Conservation (phyloP, 2,888 invertebrate species). For the Drosophila mimica region DNA sequence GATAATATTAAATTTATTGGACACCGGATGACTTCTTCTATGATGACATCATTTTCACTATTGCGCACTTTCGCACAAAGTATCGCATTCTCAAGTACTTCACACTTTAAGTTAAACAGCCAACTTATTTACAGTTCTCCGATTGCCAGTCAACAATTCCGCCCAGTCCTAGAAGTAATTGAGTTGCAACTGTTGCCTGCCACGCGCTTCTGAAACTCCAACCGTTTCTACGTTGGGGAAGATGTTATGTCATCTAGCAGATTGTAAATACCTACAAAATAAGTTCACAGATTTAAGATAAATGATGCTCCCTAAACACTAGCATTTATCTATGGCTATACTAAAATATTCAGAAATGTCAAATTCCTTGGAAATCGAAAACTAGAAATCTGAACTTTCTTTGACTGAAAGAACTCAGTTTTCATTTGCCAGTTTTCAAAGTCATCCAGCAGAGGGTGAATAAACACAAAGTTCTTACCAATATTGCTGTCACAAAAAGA, state of each 20-base stretch:
- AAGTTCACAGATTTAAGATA: not conserved
- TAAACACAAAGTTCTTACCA: not conserved
- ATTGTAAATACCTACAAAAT: not conserved
- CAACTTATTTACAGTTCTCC: not conserved
- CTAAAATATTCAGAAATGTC: not conserved
- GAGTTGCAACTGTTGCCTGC: constrained; percentile 35
- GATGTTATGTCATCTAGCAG: not conserved
- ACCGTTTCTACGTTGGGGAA: not conserved
- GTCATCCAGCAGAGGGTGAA: not conserved
- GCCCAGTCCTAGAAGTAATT: constrained; percentile 24
- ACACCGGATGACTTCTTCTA: not conserved
- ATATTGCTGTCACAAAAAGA: not conserved
- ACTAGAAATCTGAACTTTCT: too few relatives aligned
- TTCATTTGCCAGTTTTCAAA: not conserved
- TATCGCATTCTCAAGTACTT: not conserved
- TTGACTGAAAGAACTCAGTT: not conserved
- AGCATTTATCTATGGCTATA: not conserved
- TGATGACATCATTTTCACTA: not conserved
- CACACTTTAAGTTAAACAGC: not conserved
- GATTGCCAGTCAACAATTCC: constrained; percentile 12
- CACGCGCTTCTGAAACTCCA: not conserved
- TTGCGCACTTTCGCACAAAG: not conserved
- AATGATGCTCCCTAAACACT: not conserved
- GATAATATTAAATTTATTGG: not conserved
- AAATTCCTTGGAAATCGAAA: not conserved